Evolutionary conservation across 2,797 vertebrate genomes (phyloP).

Genomic region (Poeciliopsis paucimaculata): DNA sequence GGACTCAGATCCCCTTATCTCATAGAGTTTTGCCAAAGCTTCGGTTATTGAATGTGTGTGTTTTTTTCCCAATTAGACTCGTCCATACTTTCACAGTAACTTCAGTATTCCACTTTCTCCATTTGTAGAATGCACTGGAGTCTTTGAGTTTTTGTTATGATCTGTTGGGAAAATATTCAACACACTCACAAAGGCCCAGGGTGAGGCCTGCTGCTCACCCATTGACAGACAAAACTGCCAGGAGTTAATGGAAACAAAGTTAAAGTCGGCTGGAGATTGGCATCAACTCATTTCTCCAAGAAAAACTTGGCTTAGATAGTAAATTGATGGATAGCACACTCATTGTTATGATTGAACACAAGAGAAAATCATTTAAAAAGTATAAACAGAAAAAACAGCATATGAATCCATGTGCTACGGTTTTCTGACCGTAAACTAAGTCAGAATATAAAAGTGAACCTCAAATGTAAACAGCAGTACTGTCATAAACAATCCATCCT

Average conservation of each 20-base stretch:
- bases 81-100: background rate
- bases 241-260: too few species aligned
- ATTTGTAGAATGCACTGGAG: background rate
- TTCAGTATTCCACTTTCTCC: background rate
- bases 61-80: background rate
- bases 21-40: background rate
- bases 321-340: background rate
- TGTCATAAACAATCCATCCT: background rate
- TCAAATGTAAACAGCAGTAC: background rate
- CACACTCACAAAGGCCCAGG: too few species aligned
- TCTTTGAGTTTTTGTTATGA: background rate
- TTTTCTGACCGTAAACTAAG: background rate
- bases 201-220: background rate
- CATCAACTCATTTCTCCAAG: background rate
- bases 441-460: background rate
- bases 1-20: background rate
- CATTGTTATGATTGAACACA: background rate
- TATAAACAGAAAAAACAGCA: background rate
- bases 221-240: too few species aligned
- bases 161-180: background rate
- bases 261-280: background rate
- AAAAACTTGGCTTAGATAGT: background rate
- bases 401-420: background rate
- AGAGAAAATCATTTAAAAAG: background rate
- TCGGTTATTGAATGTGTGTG: background rate